A percentile compares a stretch with the other conserved stretches of the same genome.
Conservation (phyloP, 2,113 vertebrate species). For the Eurypyga helias region DNA sequence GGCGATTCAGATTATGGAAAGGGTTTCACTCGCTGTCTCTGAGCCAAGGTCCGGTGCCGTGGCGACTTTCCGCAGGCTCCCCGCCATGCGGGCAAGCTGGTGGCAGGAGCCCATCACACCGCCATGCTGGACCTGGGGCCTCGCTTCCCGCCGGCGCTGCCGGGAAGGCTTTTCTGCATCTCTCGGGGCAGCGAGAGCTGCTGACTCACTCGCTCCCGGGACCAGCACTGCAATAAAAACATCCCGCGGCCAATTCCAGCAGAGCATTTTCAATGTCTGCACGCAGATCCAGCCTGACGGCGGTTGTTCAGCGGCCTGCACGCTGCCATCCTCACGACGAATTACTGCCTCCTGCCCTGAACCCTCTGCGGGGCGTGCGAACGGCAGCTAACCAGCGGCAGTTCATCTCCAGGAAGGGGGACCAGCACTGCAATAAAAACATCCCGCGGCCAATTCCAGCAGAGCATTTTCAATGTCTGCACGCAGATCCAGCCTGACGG, state of each 20-base stretch:
- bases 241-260: not conserved
- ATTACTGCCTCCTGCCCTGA: not conserved
- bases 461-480: not conserved
- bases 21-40: not conserved
- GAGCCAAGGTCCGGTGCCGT: rapidly evolving
- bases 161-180: not conserved
- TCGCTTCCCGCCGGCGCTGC: not conserved
- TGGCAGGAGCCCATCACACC: not conserved
- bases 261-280: not conserved
- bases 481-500: not conserved
- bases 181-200: not conserved
- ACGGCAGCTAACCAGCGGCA: not conserved
- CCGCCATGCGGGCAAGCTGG: rapidly evolving
- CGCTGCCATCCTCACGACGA: rapidly evolving
- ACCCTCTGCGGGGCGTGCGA: not conserved
- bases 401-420: not conserved
- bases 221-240: not conserved
- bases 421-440: not conserved
- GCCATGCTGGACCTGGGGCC: rapidly evolving
- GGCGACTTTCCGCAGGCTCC: not conserved
- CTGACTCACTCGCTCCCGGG: not conserved
- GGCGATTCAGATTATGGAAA: rapidly evolving
- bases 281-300: not conserved
- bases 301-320: rapidly evolving
- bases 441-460: not conserved